Conservation (phyloP, 2,113 vertebrate species). For the Promerops cafer region DNA sequence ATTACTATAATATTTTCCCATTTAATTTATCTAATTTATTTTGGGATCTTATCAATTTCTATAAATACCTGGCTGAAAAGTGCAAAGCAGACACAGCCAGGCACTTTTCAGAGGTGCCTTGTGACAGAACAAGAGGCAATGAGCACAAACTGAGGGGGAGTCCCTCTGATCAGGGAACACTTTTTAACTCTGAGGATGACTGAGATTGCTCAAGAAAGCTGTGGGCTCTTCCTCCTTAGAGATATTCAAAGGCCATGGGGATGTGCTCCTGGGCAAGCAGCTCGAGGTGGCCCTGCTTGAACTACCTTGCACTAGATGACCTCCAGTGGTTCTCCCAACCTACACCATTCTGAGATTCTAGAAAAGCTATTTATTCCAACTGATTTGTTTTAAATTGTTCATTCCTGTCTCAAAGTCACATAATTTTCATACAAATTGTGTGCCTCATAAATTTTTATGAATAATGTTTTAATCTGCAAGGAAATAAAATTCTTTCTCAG, state of each 20-base stretch:
- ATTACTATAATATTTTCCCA: neutral
- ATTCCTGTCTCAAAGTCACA: neutral
- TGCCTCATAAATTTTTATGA: neutral
- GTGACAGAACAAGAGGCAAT: neutral
- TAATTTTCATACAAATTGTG: neutral
- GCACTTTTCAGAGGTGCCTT: neutral
- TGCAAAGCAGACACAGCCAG: neutral
- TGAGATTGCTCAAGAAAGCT: neutral
- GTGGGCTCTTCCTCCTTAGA: neutral
- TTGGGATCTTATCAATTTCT: neutral
- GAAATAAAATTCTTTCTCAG: neutral
- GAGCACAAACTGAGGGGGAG: neutral
- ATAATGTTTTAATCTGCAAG: neutral
- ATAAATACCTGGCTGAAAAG: neutral
- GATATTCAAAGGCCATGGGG: neutral
- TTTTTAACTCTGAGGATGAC: neutral
- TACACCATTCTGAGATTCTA: neutral
- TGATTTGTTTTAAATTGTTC: neutral
- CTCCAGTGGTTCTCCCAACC: neutral
- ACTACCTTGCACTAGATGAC: neutral
- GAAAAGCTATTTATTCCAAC: neutral
- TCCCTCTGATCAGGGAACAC: neutral
- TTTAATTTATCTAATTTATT: neutral
- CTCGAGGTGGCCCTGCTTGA: neutral
- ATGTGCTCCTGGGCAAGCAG: neutral